A percentile compares a stretch with the other conserved stretches of the same genome.
phyloP scores from a whole-genome alignment of 1,140 invertebrate species.

The Lerema accius region DNA sequence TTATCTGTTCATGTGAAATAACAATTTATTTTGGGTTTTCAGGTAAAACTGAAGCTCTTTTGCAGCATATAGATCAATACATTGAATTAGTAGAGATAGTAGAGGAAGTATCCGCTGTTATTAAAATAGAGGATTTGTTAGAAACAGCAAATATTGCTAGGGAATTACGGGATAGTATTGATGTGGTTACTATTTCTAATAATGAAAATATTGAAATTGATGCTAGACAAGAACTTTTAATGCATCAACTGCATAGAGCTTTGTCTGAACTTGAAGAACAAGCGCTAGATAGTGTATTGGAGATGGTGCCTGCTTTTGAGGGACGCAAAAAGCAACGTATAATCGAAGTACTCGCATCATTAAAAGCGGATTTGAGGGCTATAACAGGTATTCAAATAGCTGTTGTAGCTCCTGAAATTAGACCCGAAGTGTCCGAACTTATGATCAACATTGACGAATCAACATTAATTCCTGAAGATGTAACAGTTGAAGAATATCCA shows the following conservation, averaged over 20 bases:
- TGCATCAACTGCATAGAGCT: slow-evolving; percentile 51
- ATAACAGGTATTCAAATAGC: slow-evolving; percentile 39
- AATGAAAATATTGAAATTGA: slow-evolving; percentile 26
- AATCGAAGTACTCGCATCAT: slow-evolving; percentile 42
- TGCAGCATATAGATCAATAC: slow-evolving; percentile 63
- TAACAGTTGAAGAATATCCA: neutral
- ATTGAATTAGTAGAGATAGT: slow-evolving; percentile 63
- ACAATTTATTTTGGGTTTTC: slow-evolving; percentile 24
- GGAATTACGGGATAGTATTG: slow-evolving; percentile 54
- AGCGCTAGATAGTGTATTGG: slow-evolving; percentile 43
- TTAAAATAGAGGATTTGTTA: slow-evolving; percentile 55
- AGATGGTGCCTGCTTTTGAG: slow-evolving; percentile 41
- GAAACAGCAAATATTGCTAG: slow-evolving; percentile 51
- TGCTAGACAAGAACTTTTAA: slow-evolving; percentile 41
- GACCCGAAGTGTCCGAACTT: neutral
- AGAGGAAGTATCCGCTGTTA: slow-evolving; percentile 56
- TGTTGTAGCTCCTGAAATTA: slow-evolving; percentile 15
- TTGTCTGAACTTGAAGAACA: slow-evolving; percentile 52
- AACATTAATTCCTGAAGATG: neutral
- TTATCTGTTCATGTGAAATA: too few relatives aligned
- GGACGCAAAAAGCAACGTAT: slow-evolving; percentile 46
- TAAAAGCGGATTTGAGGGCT: slow-evolving; percentile 47
- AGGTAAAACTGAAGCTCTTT: slow-evolving; percentile 45
- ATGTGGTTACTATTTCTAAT: slow-evolving; percentile 20
- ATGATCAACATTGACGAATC: neutral